Evolutionary conservation across 1,140 invertebrate genomes (phyloP).

Genomic region (Psix sp.): DNA sequence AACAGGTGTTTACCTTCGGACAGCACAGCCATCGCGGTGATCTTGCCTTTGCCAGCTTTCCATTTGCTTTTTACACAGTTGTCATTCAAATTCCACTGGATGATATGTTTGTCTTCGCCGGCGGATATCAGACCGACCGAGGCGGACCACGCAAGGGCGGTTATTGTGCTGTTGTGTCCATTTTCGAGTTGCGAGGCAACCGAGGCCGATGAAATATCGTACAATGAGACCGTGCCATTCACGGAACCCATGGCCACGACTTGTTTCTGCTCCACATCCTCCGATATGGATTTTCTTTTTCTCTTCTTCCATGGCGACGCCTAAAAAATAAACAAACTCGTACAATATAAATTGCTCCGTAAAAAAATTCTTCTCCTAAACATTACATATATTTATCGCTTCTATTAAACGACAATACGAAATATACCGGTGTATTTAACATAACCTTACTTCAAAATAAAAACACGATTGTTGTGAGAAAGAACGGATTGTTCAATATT

Average conservation of each 20-base stretch:
- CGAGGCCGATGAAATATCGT: constrained; percentile 73
- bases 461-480: too few relatives aligned
- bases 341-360: too few relatives aligned
- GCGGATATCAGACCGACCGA: constrained; percentile 77
- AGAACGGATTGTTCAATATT: too few relatives aligned
- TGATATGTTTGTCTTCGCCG: constrained; percentile 74
- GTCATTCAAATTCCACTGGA: constrained; percentile 77
- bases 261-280: constrained; percentile 66
- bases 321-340: constrained; percentile 58
- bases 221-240: constrained; percentile 76
- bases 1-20: constrained; percentile 80
- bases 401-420: too few relatives aligned
- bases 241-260: constrained; percentile 77
- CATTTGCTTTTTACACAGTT: constrained; percentile 77
- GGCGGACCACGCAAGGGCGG: constrained; percentile 77
- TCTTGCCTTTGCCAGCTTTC: constrained; percentile 81
- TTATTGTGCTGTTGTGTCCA: constrained; percentile 77
- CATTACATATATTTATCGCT: too few relatives aligned
- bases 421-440: too few relatives aligned
- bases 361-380: too few relatives aligned
- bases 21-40: constrained; percentile 82
- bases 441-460: too few relatives aligned
- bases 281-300: constrained; percentile 71
- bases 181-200: constrained; percentile 73
- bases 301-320: constrained; percentile 72